Evolutionary conservation across 1,140 invertebrate species (phyloP).

Genomic region (Macrocentrus cingulum): DNA sequence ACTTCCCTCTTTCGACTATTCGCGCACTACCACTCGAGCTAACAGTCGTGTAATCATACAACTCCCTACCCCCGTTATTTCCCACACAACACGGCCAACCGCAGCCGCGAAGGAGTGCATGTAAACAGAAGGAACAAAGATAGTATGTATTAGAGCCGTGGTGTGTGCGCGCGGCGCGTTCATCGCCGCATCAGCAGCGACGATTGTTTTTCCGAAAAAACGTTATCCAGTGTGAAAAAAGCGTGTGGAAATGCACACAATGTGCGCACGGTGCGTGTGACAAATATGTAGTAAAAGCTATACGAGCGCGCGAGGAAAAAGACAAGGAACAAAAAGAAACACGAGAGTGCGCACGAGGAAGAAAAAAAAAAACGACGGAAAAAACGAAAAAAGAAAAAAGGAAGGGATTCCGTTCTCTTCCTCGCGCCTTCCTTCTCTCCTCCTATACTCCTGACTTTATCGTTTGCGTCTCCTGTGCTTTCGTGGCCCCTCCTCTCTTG

Average conservation of each 20-base stretch:
- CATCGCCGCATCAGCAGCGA: too few species aligned
- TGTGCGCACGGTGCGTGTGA: not conserved
- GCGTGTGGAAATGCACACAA: not conserved
- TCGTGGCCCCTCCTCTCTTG: slow-evolving; percentile 8
- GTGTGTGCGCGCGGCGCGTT: too few species aligned
- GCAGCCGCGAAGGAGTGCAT: slow-evolving; percentile 5
- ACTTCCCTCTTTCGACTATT: not conserved
- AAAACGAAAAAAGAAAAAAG: not conserved
- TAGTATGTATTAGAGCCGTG: too few species aligned
- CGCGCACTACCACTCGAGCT: not conserved
- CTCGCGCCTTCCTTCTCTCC: slow-evolving; percentile 20
- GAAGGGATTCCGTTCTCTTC: slow-evolving; percentile 20
- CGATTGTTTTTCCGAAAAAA: too few species aligned
- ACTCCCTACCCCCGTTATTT: slow-evolving; percentile 1
- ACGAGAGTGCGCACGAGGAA: not conserved
- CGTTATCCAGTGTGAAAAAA: too few species aligned
- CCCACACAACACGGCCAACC: not conserved
- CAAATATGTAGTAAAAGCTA: not conserved
- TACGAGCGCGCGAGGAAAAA: not conserved
- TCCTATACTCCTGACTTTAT: slow-evolving; percentile 18
- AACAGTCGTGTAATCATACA: not conserved
- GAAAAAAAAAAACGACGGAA: not conserved
- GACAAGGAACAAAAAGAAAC: not conserved
- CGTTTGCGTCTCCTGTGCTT: slow-evolving; percentile 13
- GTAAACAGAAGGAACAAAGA: slow-evolving; percentile 33